A percentile compares a stretch with the other conserved stretches of the same genome.
These are phyloP conservation scores for Antitype chi DNA, from an alignment of 2,888 invertebrate genomes.

Conservation along the genomic window DNA sequence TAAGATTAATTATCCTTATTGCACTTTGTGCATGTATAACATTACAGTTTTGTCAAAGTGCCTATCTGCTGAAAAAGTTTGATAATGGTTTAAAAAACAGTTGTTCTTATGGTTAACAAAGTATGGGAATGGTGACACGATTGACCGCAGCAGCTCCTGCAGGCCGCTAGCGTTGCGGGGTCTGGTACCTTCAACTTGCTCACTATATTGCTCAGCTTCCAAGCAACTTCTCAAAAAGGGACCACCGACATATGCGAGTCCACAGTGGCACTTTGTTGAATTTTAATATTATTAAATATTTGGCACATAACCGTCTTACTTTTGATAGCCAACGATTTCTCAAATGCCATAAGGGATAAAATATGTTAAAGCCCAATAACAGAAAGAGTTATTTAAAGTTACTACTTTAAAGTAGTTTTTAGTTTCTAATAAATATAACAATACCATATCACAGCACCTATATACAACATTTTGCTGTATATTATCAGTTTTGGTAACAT, in stretches of 20 bases:
- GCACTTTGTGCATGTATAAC: constrained; percentile 14
- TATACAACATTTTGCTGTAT: constrained; percentile 79
- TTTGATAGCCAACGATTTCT: constrained; percentile 66
- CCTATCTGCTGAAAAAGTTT: constrained; percentile 6
- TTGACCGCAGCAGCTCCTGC: background rate
- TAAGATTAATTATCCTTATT: constrained; percentile 2
- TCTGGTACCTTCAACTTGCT: constrained; percentile 5
- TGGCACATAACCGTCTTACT: constrained; percentile 67
- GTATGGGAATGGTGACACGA: constrained; percentile 6
- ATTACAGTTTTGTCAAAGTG: constrained; percentile 28
- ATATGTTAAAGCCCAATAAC: constrained; percentile 64
- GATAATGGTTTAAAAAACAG: constrained; percentile 31
- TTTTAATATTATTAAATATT: constrained; percentile 62
- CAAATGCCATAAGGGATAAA: constrained; percentile 55
- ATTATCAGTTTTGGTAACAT: constrained; percentile 77
- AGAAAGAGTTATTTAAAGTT: constrained; percentile 63
- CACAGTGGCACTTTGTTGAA: constrained; percentile 40
- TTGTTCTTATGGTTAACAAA: constrained; percentile 33
- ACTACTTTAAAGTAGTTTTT: constrained; percentile 72
- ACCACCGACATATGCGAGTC: constrained; percentile 15
- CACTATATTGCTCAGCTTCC: constrained; percentile 17
- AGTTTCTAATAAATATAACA: constrained; percentile 77
- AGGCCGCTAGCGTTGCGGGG: background rate
- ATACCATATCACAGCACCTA: constrained; percentile 85
- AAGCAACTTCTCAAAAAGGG: constrained; percentile 16